phyloP scores from a whole-genome alignment of 2,797 vertebrate genomes.

The Siniperca obscura region DNA sequence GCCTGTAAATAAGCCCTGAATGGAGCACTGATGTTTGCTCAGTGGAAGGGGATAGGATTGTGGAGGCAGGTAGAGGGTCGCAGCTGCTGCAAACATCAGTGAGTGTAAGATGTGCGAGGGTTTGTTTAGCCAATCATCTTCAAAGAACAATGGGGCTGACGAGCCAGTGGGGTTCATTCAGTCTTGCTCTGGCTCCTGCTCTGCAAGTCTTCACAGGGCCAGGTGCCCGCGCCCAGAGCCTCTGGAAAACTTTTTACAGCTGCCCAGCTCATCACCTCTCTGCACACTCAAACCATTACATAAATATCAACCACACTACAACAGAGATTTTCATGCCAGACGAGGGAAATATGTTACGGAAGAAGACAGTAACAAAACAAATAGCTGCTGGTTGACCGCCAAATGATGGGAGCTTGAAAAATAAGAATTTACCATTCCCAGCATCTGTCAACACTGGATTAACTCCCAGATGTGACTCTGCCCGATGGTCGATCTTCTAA shows the following conservation, averaged over 20 bases:
- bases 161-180: background rate
- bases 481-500: background rate
- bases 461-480: constrained; percentile 10
- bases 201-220: constrained; percentile 4
- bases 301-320: background rate
- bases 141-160: constrained; percentile 42
- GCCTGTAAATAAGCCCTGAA: constrained; percentile 44
- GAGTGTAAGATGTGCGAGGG: background rate
- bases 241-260: constrained; percentile 2
- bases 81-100: constrained; percentile 37
- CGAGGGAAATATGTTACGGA: background rate
- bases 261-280: background rate
- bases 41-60: background rate
- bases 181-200: constrained; percentile 1
- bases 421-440: background rate
- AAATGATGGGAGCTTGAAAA: constrained; percentile 18
- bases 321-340: constrained; percentile 9
- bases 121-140: constrained; percentile 52
- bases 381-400: background rate
- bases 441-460: constrained; percentile 28
- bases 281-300: constrained; percentile 1
- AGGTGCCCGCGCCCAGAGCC: constrained; percentile 9
- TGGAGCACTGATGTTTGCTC: constrained; percentile 19
- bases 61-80: constrained; percentile 23
- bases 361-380: background rate